Base-by-base conservation (phyloP, 2,888 invertebrate species). In the Eupithecia centaureata region DNA sequence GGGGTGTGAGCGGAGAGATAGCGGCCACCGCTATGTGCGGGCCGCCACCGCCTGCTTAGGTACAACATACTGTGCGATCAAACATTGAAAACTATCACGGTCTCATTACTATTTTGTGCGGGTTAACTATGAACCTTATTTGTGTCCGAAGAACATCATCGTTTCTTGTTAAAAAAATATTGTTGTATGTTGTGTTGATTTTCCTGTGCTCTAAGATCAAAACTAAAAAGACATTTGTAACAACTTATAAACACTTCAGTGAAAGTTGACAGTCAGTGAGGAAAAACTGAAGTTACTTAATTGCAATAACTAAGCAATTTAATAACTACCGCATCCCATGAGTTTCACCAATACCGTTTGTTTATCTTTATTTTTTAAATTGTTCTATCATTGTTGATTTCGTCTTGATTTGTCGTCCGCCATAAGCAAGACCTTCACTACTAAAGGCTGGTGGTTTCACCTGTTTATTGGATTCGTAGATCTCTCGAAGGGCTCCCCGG, bases 401-500 rank as follows among this genome's bases (percentile, higher is more conserved):
- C 2, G 10, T 1, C 18, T 18, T 42, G n/a, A 57, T 22, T 2
- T 25, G 5, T 13, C 35, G 59, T 27, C 59, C 59, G 28, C 25
- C 32, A 58, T 32, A 25, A 13, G 25, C 4, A 0, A 1, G 25
- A 2, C 13, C 51, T 2, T 22, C 51, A 25, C 13, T 25, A 3
- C 18, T 51, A 5, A 25, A 25, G 22, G 5, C 47, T 1, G 47
- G 10, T 60, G 35, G 47, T 47, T 57, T 56, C 51, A 64, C 68
- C 68, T 68, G 65, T 68, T 68, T 69, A 69, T 69, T 65, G 63
- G 63, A 63, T 65, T 63, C 62, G 30, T 65, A 28, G 69, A 60
- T 69, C 65, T 65, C 62, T 42, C 57, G 65, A 61, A 65, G 65
- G 68, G 68, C 58, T 64, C 68, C 51, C 65, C 57, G 52, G 52